Base-by-base conservation (phyloP, 2,113 vertebrate species). In the Cyprinodon variegatus region DNA sequence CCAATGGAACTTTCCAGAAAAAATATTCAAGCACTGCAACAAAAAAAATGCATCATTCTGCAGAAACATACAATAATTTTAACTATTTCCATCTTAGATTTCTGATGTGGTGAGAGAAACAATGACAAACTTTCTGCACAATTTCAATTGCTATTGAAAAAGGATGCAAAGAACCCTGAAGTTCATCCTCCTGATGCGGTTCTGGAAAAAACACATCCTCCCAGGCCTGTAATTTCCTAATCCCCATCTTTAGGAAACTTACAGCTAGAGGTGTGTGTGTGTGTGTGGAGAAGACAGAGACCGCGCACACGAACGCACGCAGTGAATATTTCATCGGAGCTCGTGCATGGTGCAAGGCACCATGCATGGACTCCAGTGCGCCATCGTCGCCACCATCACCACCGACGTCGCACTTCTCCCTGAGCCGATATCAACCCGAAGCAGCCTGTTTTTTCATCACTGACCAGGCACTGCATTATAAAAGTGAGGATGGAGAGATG, bases 261-360 rank as follows among this genome's bases (percentile, higher is more conserved):
- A 78, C 84, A 87, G 79, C 53, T 74, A 70, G 39, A 41, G 50
- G 72, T 61, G 62, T 39, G 43, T n/a, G 62, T 39, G 43, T n/a
- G 0, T 39, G n/a, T 36, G 80, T 66, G 78, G 79, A 72, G 74
- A 74, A 83, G 78, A 77, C 68, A 72, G 76, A 71, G 83, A 81
- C 77, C 83, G 84, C 88, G 29, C 29, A 29, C 29, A 29, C 29
- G 29, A 29, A 89, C 85, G 90, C 93, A 90, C 89, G 59, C 17
- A 53, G 92, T 87, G 92, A 93, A 90, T 92, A 93, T 93, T 93
- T 94, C 83, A 93, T 87, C 82, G 83, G 71, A 83, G 91, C 92
- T 93, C 83, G 84, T 77, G 82, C 90, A 79, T 76, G 87, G 88
- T 78, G 79, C 79, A 83, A 85, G 77, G 65, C 81, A 79, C 73